A percentile compares a stretch with the other conserved stretches of the same genome.
Conservation (phyloP, 2,888 invertebrate genomes). For the Eupeodes latifasciatus region DNA sequence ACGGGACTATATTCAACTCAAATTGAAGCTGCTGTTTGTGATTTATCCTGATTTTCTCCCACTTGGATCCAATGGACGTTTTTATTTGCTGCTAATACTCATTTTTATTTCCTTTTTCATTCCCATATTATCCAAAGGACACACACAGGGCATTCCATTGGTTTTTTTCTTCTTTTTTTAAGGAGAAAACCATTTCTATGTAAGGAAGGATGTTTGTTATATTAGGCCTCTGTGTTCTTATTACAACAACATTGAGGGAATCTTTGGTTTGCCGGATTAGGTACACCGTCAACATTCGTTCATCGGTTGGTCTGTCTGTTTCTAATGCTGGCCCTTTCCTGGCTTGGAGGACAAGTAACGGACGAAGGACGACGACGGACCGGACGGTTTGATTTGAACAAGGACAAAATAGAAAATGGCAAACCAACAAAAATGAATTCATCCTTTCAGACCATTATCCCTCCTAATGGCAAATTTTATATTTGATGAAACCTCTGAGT, state of each 20-base stretch:
- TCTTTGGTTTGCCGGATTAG: slow-evolving; percentile 62
- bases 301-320: neutral
- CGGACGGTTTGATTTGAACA: neutral
- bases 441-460: slow-evolving; percentile 74
- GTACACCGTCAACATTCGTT: slow-evolving; percentile 43
- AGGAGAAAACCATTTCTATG: slow-evolving; percentile 29
- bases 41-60: slow-evolving; percentile 74
- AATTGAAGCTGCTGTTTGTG: slow-evolving; percentile 70
- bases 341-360: neutral
- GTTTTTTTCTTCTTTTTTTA: too few species aligned
- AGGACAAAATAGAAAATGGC: slow-evolving; percentile 57
- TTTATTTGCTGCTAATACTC: slow-evolving; percentile 76
- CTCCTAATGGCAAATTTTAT: slow-evolving; percentile 74
- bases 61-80: slow-evolving; percentile 72
- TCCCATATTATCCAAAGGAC: slow-evolving; percentile 41
- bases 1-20: slow-evolving; percentile 3
- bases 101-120: slow-evolving; percentile 68
- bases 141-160: slow-evolving; percentile 9
- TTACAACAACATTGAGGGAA: slow-evolving; percentile 57
- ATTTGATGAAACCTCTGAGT: slow-evolving; percentile 76
- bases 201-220: slow-evolving; percentile 54
- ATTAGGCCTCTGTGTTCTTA: slow-evolving; percentile 47
- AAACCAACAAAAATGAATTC: slow-evolving; percentile 65
- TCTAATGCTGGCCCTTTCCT: neutral
- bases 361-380: too few species aligned